Evolutionary conservation across 92 coral and sea anemone species (phyloP).

Genomic region (Epizoanthus ramosus): DNA sequence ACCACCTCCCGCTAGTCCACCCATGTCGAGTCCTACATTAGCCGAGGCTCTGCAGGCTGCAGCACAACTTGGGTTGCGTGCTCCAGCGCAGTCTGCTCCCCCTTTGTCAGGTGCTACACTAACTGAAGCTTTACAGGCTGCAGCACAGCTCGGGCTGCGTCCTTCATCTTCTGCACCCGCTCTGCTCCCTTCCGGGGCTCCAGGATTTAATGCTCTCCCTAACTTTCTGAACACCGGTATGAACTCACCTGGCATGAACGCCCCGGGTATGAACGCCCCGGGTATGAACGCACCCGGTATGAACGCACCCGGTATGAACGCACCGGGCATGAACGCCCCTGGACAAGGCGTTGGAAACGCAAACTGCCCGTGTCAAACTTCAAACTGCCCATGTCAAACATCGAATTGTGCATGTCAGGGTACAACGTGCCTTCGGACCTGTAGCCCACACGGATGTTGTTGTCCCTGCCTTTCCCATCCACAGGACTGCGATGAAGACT

Average conservation of each 20-base stretch:
- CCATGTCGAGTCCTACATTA: too few relatives aligned
- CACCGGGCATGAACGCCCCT: neutral
- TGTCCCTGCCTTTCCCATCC: conserved; percentile 23
- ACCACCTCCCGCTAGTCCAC: neutral
- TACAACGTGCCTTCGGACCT: conserved; percentile 10
- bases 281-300: conserved; percentile 5
- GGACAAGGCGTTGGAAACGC: neutral
- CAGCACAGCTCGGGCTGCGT: conserved; percentile 31
- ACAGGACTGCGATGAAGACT: conserved; percentile 26
- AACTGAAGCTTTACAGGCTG: conserved; percentile 16
- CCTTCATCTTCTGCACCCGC: conserved; percentile 15
- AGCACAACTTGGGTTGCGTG: too few relatives aligned
- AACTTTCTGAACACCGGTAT: conserved; percentile 15
- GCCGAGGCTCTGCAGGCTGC: too few relatives aligned
- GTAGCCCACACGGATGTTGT: conserved; percentile 22
- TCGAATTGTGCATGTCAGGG: conserved; percentile 11
- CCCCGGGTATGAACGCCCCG: conserved; percentile 13
- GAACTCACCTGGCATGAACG: neutral
- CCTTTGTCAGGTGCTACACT: conserved; percentile 21
- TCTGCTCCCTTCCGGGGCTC: neutral
- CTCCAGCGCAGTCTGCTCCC: neutral
- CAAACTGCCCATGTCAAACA: conserved; percentile 15
- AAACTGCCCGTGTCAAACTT: conserved; percentile 1
- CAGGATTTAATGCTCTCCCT: conserved; percentile 16
- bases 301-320: neutral